phyloP scores from a whole-genome alignment of 1,140 invertebrate species.

The Sogatella furcifera region DNA sequence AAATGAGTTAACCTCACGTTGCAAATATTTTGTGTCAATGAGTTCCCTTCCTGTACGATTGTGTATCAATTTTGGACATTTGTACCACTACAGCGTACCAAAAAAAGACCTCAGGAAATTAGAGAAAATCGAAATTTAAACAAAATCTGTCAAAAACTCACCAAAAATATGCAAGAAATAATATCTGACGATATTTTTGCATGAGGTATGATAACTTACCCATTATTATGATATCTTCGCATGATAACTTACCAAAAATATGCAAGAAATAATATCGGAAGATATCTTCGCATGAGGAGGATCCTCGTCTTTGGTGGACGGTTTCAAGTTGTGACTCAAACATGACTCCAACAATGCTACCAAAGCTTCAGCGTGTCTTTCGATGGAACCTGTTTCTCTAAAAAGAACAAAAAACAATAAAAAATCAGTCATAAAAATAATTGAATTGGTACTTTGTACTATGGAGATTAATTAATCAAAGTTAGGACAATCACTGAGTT shows the following conservation, averaged over 20 bases:
- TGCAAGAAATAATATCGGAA: constrained; percentile 84
- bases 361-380: constrained; percentile 70
- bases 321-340: constrained; percentile 76
- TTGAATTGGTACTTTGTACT: too few relatives aligned
- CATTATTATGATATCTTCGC: too few relatives aligned
- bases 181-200: constrained; percentile 91
- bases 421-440: background rate
- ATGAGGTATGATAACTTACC: constrained; percentile 64
- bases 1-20: too few relatives aligned
- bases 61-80: too few relatives aligned
- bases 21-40: too few relatives aligned
- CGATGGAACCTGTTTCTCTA: constrained; percentile 77
- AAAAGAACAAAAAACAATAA: constrained; percentile 17
- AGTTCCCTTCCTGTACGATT: too few relatives aligned
- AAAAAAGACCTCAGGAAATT: too few relatives aligned
- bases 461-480: too few relatives aligned
- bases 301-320: constrained; percentile 66
- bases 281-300: constrained; percentile 93
- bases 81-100: too few relatives aligned
- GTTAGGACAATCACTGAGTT: too few relatives aligned
- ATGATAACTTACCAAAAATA: constrained; percentile 68
- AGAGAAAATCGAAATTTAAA: too few relatives aligned
- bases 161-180: constrained; percentile 86
- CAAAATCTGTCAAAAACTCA: constrained; percentile 32
- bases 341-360: constrained; percentile 78